Conservation (phyloP, 2,113 vertebrate genomes). For the Laterallus jamaicensis region DNA sequence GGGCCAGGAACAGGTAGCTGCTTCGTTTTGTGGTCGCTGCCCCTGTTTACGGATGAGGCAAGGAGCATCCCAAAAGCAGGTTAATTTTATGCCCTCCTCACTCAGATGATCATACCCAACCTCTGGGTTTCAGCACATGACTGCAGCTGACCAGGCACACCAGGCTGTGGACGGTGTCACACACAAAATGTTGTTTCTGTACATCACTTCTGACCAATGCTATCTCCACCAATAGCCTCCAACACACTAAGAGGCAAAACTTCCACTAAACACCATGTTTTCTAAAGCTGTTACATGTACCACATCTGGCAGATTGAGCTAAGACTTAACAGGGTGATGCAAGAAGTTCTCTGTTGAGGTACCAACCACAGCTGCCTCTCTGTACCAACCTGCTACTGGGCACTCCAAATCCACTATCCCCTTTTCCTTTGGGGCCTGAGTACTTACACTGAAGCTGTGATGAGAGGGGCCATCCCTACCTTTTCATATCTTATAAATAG, state of each 20-base stretch:
- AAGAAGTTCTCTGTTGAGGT: background rate
- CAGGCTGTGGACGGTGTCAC: background rate
- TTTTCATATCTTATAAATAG: background rate
- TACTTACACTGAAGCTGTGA: background rate
- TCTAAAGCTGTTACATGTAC: background rate
- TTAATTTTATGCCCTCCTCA: background rate
- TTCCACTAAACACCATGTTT: background rate
- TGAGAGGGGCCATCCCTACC: background rate
- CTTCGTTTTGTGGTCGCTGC: background rate
- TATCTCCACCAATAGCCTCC: background rate
- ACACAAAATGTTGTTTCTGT: background rate
- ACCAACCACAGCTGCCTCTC: background rate
- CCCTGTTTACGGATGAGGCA: background rate
- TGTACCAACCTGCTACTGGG: background rate
- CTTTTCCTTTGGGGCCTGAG: background rate
- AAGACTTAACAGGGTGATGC: background rate
- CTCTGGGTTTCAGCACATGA: background rate
- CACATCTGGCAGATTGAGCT: background rate
- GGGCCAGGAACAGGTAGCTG: background rate
- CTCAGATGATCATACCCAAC: background rate
- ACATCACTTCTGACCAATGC: background rate
- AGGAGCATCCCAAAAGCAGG: background rate
- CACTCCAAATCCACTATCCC: background rate
- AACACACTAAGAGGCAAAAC: background rate
- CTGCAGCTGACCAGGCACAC: background rate